Conservation (phyloP, 2,113 vertebrate genomes). For the Ranitomeya imitator region DNA sequence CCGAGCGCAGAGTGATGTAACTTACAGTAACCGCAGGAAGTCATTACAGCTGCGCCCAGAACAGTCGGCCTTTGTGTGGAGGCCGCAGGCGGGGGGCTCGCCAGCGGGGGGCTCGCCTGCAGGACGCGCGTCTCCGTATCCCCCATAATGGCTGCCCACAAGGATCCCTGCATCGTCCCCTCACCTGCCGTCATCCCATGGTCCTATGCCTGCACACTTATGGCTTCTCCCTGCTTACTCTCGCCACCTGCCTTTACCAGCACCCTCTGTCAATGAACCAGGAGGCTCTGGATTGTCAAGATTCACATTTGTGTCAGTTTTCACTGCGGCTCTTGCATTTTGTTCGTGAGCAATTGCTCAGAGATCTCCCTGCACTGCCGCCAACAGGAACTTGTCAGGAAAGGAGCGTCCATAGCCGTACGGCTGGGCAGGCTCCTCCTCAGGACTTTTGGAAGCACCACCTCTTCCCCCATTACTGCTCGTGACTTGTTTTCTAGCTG, state of each 20-base stretch:
- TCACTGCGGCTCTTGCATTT: not conserved
- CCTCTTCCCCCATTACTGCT: no score
- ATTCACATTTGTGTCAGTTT: not conserved
- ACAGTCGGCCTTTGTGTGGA: conserved; percentile 40
- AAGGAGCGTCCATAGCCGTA: no score
- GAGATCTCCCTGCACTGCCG: no score
- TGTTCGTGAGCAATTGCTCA: not conserved
- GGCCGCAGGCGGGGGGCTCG: not conserved
- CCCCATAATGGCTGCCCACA: not conserved
- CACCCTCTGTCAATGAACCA: not conserved
- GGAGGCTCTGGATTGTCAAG: not conserved
- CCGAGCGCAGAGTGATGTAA: not conserved
- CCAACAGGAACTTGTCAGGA: no score
- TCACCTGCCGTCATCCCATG: no score
- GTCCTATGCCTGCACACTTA: not conserved
- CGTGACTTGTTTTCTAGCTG: no score
- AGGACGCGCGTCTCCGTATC: not conserved
- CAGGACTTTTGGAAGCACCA: no score
- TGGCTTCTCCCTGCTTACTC: not conserved
- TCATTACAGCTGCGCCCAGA: conserved; percentile 9
- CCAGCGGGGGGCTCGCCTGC: not conserved
- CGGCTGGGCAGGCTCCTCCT: no score
- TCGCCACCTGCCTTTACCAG: not conserved
- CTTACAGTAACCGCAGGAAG: conserved; percentile 34
- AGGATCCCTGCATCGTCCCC: no score